A percentile compares a stretch with the other conserved stretches of the same genome.
phyloP scores from a whole-genome alignment of 2,113 vertebrate genomes.

The Opisthocomus hoazin region DNA sequence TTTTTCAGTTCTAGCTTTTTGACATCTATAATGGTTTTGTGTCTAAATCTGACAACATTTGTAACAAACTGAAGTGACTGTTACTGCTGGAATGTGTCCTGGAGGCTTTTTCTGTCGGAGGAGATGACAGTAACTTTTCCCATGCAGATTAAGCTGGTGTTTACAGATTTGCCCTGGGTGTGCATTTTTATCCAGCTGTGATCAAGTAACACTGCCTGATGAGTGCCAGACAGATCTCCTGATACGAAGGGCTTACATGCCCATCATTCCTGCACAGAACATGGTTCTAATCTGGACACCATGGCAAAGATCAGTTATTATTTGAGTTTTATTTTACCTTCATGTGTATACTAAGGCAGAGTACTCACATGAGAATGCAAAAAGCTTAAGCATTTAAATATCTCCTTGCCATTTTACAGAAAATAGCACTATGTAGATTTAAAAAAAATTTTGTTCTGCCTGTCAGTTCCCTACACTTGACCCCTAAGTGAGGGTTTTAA shows the following conservation, averaged over 20 bases:
- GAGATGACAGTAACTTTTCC: conserved; percentile 87
- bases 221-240: conserved; percentile 81
- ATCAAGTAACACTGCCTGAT: conserved; percentile 79
- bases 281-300: conserved; percentile 5
- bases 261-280: conserved; percentile 45
- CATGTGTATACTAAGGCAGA: neutral
- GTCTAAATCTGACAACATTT: conserved; percentile 82
- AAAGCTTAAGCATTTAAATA: neutral
- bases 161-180: conserved; percentile 91
- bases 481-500: neutral
- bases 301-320: neutral
- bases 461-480: conserved; percentile 5
- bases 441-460: neutral
- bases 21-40: conserved; percentile 83
- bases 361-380: neutral
- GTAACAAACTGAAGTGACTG: conserved; percentile 75
- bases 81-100: conserved; percentile 77
- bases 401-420: neutral
- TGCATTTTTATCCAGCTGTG: conserved; percentile 84
- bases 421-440: neutral
- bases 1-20: conserved; percentile 64
- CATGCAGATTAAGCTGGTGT: conserved; percentile 95
- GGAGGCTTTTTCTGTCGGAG: conserved; percentile 84
- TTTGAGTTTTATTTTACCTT: neutral
- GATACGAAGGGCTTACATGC: conserved; percentile 65